Evolutionary conservation across 2,113 vertebrate genomes (phyloP).

Genomic region (Mustela lutreola): DNA sequence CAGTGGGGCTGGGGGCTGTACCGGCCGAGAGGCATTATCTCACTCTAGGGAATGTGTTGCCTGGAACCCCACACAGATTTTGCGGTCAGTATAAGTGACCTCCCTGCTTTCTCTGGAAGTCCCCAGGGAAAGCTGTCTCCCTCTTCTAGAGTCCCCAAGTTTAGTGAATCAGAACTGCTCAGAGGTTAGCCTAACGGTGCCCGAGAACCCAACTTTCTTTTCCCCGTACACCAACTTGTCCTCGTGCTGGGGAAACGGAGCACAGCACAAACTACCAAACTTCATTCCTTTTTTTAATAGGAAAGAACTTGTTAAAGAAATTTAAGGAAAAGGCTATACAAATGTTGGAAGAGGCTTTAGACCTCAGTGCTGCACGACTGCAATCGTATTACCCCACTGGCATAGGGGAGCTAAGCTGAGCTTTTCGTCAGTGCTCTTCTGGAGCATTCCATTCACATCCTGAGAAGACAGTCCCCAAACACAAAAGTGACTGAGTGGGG

Average conservation of each 20-base stretch:
- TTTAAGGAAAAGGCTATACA: not conserved
- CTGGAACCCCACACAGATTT: not conserved
- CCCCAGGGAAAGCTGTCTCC: not conserved
- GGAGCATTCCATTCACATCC: not conserved
- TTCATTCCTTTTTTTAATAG: not conserved
- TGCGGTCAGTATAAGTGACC: not conserved
- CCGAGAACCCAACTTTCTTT: not conserved
- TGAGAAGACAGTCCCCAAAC: not conserved
- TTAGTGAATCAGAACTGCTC: not conserved
- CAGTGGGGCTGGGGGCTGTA: rapidly evolving
- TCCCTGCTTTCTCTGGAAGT: not conserved
- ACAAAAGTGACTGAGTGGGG: not conserved
- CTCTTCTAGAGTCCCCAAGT: not conserved
- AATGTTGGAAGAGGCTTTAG: too few relatives aligned
- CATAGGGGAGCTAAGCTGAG: not conserved
- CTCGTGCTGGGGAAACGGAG: not conserved
- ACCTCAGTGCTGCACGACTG: too few relatives aligned
- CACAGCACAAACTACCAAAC: rapidly evolving
- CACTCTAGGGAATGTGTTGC: rapidly evolving
- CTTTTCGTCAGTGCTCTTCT: not conserved
- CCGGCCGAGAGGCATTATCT: too few relatives aligned
- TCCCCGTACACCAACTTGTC: not conserved
- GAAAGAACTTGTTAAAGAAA: not conserved
- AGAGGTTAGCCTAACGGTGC: not conserved
- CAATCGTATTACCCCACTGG: not conserved